Base-by-base conservation (phyloP, 2,888 invertebrate species). In the Coleophora deauratella region DNA sequence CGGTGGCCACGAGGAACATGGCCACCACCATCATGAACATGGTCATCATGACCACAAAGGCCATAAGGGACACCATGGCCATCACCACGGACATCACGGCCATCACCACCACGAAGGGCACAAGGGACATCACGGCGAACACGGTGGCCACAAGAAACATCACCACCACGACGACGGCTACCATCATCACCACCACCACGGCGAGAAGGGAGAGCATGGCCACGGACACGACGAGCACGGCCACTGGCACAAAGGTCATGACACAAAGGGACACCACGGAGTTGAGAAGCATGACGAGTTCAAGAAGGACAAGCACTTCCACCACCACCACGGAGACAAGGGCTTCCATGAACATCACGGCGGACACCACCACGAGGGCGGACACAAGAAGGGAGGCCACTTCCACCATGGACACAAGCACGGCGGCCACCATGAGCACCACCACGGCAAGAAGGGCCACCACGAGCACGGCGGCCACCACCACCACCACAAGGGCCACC, bases 241-340 rank as follows among this genome's bases (percentile, higher is more conserved):
- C 9, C 88, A 89, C 57, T 93, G 90, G 79, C 92, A 92, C 55
- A 94, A 94, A 66, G 94, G 94, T 0, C 93, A 94, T 75, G 91
- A 91, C 72, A 94, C 93, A 47, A 93, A 94, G 64, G 93, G 94
- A 49, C 93, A 93, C 59, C 94, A 94, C 63, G 91, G 93, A 54
- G 86, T 94, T 6, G 93, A 94, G 75, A 93, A 94, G 62, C 80
- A 91, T 52, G 93, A 94, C 72, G 94, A 94, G 72, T 93, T 89
- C 82, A 92, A 93, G 66, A 94, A 94, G 70, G 91, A 94, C 62
- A 93, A 94, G 62, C 92, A 94, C 72, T 94, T 93, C 89, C 93
- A 91, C 71, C 92, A 94, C 55, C 93, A 94, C 68, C 91, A 93
- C 60, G 93, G 94, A 51, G 92, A 92, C 54, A 90, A 90, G 52